These are phyloP conservation scores for Daboia siamensis DNA, from an alignment of 2,113 vertebrate species.

Conservation along the genomic window DNA sequence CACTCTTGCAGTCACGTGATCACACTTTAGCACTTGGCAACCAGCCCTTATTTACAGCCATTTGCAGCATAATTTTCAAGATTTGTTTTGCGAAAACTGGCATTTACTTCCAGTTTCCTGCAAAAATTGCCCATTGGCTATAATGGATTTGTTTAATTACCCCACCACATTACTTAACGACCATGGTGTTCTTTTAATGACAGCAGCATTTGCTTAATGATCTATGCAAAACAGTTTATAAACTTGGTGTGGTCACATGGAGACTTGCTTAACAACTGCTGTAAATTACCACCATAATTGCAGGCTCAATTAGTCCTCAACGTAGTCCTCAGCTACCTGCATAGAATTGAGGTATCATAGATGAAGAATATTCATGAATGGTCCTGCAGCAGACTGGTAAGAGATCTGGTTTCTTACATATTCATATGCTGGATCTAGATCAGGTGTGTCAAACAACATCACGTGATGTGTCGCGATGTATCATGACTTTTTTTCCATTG, in stretches of 20 bases:
- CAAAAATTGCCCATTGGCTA: neutral
- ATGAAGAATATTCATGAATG: neutral
- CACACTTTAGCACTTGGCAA: neutral
- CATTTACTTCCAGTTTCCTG: neutral
- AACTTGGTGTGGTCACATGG: too few species aligned
- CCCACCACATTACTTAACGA: neutral
- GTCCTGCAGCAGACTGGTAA: neutral
- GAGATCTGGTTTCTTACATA: too few species aligned
- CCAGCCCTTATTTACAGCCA: neutral
- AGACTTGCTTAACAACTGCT: too few species aligned
- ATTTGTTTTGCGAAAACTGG: neutral
- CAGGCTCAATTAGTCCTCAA: too few species aligned
- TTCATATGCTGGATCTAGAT: too few species aligned
- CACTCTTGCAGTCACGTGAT: neutral
- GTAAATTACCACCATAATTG: too few species aligned
- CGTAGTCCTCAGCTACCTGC: too few species aligned
- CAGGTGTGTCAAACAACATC: too few species aligned
- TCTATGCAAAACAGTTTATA: too few species aligned
- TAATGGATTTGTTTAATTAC: neutral
- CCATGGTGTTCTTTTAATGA: neutral
- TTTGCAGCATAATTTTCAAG: neutral
- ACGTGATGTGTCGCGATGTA: too few species aligned
- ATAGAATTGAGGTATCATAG: neutral
- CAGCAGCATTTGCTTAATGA: neutral
- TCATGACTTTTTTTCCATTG: too few species aligned